Base-by-base conservation (phyloP, 2,888 invertebrate species). In the Merodon equestris region DNA sequence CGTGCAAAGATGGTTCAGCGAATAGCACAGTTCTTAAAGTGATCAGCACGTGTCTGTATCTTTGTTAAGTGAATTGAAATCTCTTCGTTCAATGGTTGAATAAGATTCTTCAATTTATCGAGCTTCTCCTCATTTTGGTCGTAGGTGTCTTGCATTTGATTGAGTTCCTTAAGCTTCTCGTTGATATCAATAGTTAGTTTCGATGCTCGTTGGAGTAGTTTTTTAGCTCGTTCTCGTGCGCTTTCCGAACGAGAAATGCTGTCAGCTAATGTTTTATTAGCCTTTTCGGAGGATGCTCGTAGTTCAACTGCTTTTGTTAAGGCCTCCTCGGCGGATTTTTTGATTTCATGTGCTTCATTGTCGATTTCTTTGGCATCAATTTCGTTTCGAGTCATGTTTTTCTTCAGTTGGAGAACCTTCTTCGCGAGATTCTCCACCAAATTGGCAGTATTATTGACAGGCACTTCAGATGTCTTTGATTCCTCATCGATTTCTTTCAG, bases 341-440 rank as follows among this genome's bases (percentile, higher is more conserved):
- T 92, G 1, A 97, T 95, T 81, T 92, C 92, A 58, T 91, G 91
- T 0, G 94, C 94, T 87, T 94, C 94, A 81, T 93, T 92, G 85
- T 93, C 93, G 0, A 97, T 96, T 86, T 94, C 94, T 82, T 93
- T 92, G 7, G 97, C 94, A 64, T 94, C 94, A 67, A 93, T 92
- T 84, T 95, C 94, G 86, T 97, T 97, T 86, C 93, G 94, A 2
- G 94, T 91, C 77, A 95, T 94, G 84, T 94, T 93, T 83, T 93
- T 93, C 86, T 96, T 94, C 45, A 98, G 90, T 61, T 93, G 92
- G 73, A 93, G 93, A 14, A 97, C 90, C 72, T 94, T 92, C 0
- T 91, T 89, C 63, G 93, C 93, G 72, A 98, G 88, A 5, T 90
- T 89, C 48, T 93, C 92, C 0, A 98, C 95, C 83, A 94, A 92